Evolutionary conservation across 2,888 invertebrate species (phyloP).

Genomic region (Siphlonurus alternatus): DNA sequence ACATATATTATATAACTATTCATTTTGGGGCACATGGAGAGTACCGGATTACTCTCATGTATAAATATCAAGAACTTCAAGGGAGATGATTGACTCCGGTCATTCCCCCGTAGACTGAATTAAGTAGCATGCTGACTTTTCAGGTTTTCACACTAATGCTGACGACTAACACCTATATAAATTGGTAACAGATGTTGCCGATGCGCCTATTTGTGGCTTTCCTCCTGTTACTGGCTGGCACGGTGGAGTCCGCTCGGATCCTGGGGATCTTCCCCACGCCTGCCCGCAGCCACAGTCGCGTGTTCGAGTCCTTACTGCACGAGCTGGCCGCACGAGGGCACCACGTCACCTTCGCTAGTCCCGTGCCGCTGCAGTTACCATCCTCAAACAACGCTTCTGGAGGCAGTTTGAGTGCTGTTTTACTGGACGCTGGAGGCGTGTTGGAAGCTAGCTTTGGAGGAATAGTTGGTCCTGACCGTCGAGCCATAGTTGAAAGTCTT

Average conservation of each 20-base stretch:
- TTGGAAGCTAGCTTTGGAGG: background rate
- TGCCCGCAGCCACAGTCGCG: constrained; percentile 2
- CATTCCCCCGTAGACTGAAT: no score
- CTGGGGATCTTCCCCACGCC: constrained; percentile 7
- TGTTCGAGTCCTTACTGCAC: constrained; percentile 10
- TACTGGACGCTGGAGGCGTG: background rate
- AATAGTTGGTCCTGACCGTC: background rate
- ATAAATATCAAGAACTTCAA: no score
- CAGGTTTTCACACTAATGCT: no score
- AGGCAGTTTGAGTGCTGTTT: background rate
- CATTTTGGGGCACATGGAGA: no score
- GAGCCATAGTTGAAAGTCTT: background rate
- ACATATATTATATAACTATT: no score
- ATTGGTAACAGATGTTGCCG: no score
- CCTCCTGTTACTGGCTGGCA: background rate
- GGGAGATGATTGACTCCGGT: no score
- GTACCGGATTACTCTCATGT: no score
- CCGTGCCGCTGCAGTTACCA: background rate
- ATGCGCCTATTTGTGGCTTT: no score
- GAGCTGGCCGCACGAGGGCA: constrained; percentile 15
- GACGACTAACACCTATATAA: no score
- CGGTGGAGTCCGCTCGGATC: background rate
- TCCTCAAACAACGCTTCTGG: background rate
- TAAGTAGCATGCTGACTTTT: no score
- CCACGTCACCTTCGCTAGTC: constrained; percentile 11